Evolutionary conservation across 2,888 invertebrate species (phyloP).

Genomic region (Limnephilus marmoratus): DNA sequence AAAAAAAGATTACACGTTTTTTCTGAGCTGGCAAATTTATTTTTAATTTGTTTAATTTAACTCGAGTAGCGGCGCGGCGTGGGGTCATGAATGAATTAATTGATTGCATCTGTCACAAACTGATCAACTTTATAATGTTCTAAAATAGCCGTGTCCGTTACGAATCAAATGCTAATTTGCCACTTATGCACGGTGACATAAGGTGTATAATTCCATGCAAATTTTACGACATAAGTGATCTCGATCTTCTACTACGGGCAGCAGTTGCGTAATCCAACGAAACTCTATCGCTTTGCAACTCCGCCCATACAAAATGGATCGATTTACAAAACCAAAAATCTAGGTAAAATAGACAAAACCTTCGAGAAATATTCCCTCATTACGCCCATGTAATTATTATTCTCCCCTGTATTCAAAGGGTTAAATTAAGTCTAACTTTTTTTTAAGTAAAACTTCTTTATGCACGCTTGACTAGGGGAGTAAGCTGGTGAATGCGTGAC

Average conservation of each 20-base stretch:
- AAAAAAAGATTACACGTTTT: too few relatives aligned
- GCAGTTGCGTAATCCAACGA: constrained; percentile 12
- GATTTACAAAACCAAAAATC: neutral
- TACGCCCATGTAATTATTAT: neutral
- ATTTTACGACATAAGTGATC: constrained; percentile 16
- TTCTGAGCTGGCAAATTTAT: neutral
- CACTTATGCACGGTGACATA: neutral
- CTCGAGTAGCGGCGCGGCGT: neutral
- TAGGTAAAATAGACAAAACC: neutral
- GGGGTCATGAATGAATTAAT: neutral
- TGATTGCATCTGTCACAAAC: neutral
- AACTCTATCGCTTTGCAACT: constrained; percentile 18
- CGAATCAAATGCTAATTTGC: neutral
- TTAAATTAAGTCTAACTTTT: neutral
- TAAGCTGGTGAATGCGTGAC: too few relatives aligned
- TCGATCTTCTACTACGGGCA: neutral
- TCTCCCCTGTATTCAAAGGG: neutral
- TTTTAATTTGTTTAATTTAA: neutral
- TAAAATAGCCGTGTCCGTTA: neutral
- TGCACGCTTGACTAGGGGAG: too few relatives aligned
- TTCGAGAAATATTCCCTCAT: neutral
- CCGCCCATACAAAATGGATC: constrained; percentile 14
- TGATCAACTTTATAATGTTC: neutral
- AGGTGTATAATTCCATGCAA: constrained; percentile 6
- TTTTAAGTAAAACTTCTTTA: neutral